These are phyloP conservation scores for Heterohyrax brucei DNA, from an alignment of 2,797 vertebrate species.

Conservation along the genomic window DNA sequence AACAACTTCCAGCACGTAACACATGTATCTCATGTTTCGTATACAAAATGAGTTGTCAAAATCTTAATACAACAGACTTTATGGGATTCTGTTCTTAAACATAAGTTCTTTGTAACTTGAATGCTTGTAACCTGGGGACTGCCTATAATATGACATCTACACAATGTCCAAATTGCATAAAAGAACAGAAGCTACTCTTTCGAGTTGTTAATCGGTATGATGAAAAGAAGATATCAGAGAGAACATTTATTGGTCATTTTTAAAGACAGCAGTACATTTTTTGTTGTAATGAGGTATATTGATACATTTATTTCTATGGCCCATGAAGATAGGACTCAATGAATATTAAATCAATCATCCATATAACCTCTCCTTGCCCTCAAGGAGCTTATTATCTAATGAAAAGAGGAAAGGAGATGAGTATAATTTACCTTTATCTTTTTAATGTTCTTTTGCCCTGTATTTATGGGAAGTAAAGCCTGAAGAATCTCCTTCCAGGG, in stretches of 20 bases:
- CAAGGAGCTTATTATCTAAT: background rate
- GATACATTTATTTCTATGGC: constrained; percentile 60
- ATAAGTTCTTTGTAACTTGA: no score
- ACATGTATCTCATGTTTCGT: no score
- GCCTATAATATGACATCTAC: no score
- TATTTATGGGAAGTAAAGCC: constrained; percentile 37
- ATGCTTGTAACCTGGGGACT: no score
- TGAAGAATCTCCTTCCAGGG: constrained; percentile 25
- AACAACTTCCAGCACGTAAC: no score
- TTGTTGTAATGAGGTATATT: constrained; percentile 37
- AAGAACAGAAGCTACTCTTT: constrained; percentile 10
- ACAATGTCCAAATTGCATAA: no score
- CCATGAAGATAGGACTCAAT: constrained; percentile 50
- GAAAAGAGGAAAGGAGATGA: constrained; percentile 21
- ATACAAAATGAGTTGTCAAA: no score
- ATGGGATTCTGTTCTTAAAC: no score
- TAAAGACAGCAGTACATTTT: background rate
- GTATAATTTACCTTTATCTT: background rate
- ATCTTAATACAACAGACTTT: no score
- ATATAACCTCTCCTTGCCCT: constrained; percentile 39
- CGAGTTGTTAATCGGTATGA: constrained; percentile 60
- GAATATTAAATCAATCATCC: constrained; percentile 59
- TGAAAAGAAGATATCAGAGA: constrained; percentile 44
- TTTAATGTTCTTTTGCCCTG: constrained; percentile 46
- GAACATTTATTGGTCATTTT: background rate